These are phyloP conservation scores for Molossus alvarezi DNA, from an alignment of 2,797 vertebrate species.

Conservation along the genomic window DNA sequence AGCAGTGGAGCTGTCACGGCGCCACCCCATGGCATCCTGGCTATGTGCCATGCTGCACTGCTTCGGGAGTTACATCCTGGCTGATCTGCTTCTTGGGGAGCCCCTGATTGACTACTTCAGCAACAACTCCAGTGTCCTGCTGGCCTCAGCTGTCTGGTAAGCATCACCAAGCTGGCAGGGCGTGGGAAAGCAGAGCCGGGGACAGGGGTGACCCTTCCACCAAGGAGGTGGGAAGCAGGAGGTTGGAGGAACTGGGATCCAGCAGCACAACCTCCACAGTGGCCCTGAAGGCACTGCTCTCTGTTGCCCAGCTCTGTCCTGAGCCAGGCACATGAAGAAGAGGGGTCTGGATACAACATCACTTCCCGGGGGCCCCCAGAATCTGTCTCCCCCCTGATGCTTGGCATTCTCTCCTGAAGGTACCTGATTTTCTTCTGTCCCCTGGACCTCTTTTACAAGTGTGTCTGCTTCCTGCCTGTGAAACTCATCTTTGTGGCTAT, in stretches of 20 bases:
- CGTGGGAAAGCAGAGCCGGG: too few relatives aligned
- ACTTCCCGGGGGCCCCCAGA: accelerated
- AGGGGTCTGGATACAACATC: neutral
- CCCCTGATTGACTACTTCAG: conserved; percentile 96
- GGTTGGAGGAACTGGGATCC: neutral
- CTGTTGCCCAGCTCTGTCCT: neutral
- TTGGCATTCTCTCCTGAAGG: conserved; percentile 89
- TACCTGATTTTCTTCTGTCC: conserved; percentile 98
- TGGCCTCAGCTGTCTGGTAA: conserved; percentile 98
- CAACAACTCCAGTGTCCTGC: conserved; percentile 96
- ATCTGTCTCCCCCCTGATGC: neutral
- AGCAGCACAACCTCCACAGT: neutral
- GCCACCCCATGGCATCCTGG: conserved; percentile 97
- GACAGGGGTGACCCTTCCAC: neutral
- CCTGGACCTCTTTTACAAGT: conserved; percentile 98
- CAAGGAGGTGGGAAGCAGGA: accelerated
- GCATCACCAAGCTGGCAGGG: conserved; percentile 59
- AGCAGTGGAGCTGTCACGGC: conserved; percentile 95
- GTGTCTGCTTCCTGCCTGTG: conserved; percentile 96
- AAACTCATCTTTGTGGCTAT: conserved; percentile 97
- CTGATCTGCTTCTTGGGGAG: conserved; percentile 96
- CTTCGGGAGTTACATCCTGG: conserved; percentile 98
- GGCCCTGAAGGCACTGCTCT: neutral
- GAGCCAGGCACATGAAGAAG: accelerated
- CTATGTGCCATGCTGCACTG: conserved; percentile 99